Conservation (phyloP, 1,140 invertebrate species). For the Drosophila biarmipes region DNA sequence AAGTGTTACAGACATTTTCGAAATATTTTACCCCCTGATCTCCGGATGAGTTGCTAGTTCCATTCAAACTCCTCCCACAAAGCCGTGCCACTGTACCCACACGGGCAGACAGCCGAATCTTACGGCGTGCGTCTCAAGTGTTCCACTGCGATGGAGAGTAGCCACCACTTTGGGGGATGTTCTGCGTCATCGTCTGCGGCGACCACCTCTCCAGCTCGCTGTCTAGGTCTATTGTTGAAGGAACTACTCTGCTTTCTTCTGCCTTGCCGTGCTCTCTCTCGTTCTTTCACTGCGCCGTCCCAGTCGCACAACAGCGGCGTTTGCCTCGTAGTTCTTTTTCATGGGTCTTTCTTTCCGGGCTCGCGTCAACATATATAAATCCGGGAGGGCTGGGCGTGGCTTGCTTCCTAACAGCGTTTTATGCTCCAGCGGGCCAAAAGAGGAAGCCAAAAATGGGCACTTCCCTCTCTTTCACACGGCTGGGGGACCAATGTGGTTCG, state of each 20-base stretch:
- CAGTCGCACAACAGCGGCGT: constrained; percentile 35
- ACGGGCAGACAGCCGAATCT: constrained; percentile 22
- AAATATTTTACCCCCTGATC: not conserved
- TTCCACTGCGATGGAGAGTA: constrained; percentile 37
- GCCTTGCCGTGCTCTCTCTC: constrained; percentile 13
- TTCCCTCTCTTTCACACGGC: constrained; percentile 53
- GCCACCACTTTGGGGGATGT: constrained; percentile 64
- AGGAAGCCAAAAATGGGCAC: constrained; percentile 50
- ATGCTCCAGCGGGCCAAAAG: constrained; percentile 50
- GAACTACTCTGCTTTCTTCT: constrained; percentile 62
- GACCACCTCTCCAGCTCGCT: constrained; percentile 7
- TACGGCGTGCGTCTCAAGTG: constrained; percentile 64
- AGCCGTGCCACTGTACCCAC: constrained; percentile 27
- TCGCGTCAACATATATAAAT: constrained; percentile 61
- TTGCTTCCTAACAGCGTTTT: constrained; percentile 67
- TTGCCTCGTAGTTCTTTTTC: constrained; percentile 48
- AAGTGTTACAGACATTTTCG: not conserved
- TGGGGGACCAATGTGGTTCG: constrained; percentile 40
- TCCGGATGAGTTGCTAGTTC: not conserved
- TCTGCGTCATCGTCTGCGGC: constrained; percentile 49
- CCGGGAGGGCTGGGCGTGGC: constrained; percentile 63
- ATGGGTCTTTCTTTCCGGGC: constrained; percentile 62
- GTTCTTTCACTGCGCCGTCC: constrained; percentile 8
- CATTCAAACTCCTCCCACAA: constrained; percentile 62
- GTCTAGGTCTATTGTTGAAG: constrained; percentile 72